Base-by-base conservation (phyloP, 2,797 vertebrate genomes). In the Propithecus deckenii region DNA sequence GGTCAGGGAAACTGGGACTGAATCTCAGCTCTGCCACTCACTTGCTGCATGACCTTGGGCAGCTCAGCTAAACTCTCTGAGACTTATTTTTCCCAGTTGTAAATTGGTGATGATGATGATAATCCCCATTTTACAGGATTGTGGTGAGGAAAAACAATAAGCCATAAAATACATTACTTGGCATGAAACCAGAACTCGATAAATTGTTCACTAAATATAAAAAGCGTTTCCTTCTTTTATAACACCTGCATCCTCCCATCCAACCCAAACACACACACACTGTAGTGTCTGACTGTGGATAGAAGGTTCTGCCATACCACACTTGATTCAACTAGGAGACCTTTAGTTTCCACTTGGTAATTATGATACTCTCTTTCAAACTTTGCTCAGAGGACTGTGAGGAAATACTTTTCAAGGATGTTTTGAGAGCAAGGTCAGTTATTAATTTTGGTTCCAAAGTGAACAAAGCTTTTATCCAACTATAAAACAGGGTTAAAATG, bases 101-200 rank as follows among this genome's bases (percentile, higher is more conserved):
- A 92, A 84, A 93, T 3, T 86, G 52, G 72, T 32, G 10, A 83
- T 94, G 81, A 59, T 89, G 61, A 89, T 52, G n/a, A 86, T n/a
- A 89, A 88, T 93, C 75, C 12, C 35, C 50, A 85, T 86, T 93
- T 93, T 92, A 85, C 8, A 94, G 71, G 55, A 91, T 59, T 89
- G 72, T 43, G 3, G 17, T 80, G 55, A 78, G 46, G 76, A 96
- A 96, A 86, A 96, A 89, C 91, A 93, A 32, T 22, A 85, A 79
- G 25, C 22, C 35, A 71, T 46, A 61, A 61, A 88, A 93, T 35
- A 63, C 20, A 89, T 5, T 87, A 38, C 7, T 50, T 85, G 63
- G 20, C 43, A 76, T 22, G 28, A 76, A 28, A 87, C 9, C 5
- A 61, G 80, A 84, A 79, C 71, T 85, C 59, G 92, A 41, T 61